A percentile compares a stretch with the other conserved stretches of the same genome.
phyloP scores from a whole-genome alignment of 2,113 vertebrate species.

The Erpornis zantholeuca region DNA sequence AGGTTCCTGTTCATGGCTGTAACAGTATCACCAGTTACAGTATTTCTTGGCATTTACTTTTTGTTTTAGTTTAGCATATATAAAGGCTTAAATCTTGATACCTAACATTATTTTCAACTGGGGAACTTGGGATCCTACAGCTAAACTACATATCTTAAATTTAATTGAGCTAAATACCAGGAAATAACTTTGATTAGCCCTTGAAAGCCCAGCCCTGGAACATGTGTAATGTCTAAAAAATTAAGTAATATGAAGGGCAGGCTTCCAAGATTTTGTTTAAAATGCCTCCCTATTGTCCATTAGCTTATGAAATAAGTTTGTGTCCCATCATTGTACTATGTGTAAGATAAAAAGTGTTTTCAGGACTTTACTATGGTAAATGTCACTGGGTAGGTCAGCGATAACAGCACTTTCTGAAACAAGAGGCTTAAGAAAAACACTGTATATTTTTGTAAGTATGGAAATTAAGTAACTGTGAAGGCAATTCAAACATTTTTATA shows the following conservation, averaged over 20 bases:
- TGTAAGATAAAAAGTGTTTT: neutral
- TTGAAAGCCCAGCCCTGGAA: neutral
- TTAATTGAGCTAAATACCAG: neutral
- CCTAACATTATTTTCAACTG: neutral
- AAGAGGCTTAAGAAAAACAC: neutral
- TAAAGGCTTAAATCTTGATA: neutral
- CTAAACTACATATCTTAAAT: neutral
- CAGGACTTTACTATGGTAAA: neutral
- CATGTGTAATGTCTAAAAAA: neutral
- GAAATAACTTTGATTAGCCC: neutral
- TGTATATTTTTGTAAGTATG: neutral
- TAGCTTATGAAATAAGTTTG: neutral
- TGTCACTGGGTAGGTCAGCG: neutral
- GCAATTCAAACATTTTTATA: neutral
- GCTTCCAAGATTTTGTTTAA: neutral
- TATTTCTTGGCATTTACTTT: neutral
- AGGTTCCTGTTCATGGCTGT: accelerated
- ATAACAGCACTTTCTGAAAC: neutral
- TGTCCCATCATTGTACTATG: accelerated
- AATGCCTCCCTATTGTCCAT: neutral
- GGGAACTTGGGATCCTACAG: neutral
- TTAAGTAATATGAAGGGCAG: neutral
- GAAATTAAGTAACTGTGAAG: neutral
- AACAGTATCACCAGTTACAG: accelerated
- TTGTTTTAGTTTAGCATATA: neutral